Evolutionary conservation across 1,140 invertebrate genomes (phyloP), one percentile per base, ranked within the genome.

Genomic region (Acromyrmex heyeri): DNA sequence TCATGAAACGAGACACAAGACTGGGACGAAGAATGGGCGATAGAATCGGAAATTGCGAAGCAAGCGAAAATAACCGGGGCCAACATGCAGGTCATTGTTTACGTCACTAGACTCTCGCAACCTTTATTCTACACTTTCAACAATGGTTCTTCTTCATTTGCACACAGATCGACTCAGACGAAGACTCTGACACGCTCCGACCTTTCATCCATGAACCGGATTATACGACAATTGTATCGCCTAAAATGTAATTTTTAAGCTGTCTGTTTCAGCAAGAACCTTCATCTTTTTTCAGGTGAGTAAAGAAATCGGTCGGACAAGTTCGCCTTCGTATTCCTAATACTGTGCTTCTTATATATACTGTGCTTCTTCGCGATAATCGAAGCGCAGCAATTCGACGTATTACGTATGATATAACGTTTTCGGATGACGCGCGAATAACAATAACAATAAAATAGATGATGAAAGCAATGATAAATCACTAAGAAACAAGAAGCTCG

Each of bases 61-160:
- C 67, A 83, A 72, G 53, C 87, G 55, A 61, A 88, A 88, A 88
- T 88, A 88, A 87, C 86, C 64, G 27, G 18, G 50, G 30, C 24
- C 78, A 50, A 67, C 72, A 79, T 85, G 55, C 87, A 77, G 87
- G 87, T 88, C 88, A 88, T 88, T 86, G 65, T 88, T 86, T 89
- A 78, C 86, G 86, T 89, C 87, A 88, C 48, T 72, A 77, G 87
- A 27, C 70, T 48, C 61, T 24, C 48, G 77, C 14, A 69, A 69
- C 30, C 70, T 88, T 88, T 87, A 87, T 83, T 83, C 87, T 48
- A 44, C 59, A 18, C 38, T 48, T 38, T 53, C 18, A 14, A 50
- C 70, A 27, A 48, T 82, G 38, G 50, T 44, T n/a, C 65, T 86
- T 76, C 86, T 70, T 77, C 64, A 72, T 73, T 83, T 81, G 61